phyloP scores from a whole-genome alignment of 2,113 vertebrate species.

The Brevimyrus niger region DNA sequence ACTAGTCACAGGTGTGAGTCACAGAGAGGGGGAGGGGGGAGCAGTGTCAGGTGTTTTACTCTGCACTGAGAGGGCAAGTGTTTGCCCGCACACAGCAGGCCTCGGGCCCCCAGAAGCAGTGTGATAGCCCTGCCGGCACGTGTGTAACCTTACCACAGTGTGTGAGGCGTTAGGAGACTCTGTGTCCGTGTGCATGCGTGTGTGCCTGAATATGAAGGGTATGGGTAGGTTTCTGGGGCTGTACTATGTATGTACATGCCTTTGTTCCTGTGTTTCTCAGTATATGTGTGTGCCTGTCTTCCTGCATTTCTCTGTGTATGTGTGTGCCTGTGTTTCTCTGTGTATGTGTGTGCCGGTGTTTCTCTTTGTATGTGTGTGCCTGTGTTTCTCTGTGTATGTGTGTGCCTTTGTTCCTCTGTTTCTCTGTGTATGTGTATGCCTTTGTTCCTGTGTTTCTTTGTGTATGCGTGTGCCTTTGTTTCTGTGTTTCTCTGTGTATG shows the following conservation, averaged over 20 bases:
- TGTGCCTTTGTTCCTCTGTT: background rate
- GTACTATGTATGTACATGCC: background rate
- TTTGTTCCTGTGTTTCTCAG: background rate
- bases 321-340: background rate
- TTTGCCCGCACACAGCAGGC: background rate
- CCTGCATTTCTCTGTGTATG: slow-evolving; percentile 18
- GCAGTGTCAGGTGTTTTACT: background rate
- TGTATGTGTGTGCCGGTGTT: background rate
- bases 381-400: no score
- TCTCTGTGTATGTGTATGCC: no score
- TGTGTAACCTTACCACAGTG: background rate
- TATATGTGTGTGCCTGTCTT: slow-evolving; percentile 20
- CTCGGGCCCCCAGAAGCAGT: background rate
- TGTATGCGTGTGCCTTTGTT: no score
- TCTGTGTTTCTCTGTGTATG: no score
- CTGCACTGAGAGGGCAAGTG: background rate
- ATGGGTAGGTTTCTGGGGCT: background rate
- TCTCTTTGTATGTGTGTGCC: no score
- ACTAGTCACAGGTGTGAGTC: background rate
- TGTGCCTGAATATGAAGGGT: background rate
- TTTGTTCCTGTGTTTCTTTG: no score
- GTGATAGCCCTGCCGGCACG: background rate
- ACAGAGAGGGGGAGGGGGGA: background rate
- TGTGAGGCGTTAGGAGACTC: background rate
- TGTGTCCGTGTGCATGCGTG: background rate